These are phyloP conservation scores for Terrapene triunguis DNA, from an alignment of 2,113 vertebrate genomes.

Conservation along the genomic window DNA sequence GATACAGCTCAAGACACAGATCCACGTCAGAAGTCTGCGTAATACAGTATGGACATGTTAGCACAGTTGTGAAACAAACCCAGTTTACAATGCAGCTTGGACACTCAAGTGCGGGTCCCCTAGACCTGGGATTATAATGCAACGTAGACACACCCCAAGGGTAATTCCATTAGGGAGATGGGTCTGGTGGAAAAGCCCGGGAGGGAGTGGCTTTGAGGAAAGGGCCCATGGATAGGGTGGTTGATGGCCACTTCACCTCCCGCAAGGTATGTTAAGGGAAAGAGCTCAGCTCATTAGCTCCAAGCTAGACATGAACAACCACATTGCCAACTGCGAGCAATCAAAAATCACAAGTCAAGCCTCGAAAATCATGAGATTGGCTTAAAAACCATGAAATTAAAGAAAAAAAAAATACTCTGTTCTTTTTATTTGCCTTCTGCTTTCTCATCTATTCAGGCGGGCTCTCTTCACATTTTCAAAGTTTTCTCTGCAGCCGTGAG, in stretches of 20 bases:
- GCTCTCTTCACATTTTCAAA: background rate
- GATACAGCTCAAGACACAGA: no score
- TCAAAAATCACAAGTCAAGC: background rate
- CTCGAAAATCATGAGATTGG: background rate
- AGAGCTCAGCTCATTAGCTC: background rate
- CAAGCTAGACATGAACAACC: fast-evolving
- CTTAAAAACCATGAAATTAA: fast-evolving
- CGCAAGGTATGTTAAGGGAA: background rate
- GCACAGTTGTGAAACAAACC: no score
- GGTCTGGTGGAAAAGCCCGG: background rate
- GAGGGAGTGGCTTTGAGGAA: background rate
- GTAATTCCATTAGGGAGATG: background rate
- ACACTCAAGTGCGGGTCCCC: no score
- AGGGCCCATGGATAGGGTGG: background rate
- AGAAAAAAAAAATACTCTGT: background rate
- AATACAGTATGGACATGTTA: no score
- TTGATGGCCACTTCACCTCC: fast-evolving
- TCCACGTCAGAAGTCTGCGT: no score
- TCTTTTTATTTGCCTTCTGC: background rate
- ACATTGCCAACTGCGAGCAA: background rate
- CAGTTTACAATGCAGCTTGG: no score
- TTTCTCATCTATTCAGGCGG: background rate
- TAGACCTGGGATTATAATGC: no score
- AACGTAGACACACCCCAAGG: no score
- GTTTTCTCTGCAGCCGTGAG: background rate